Evolutionary conservation across 2,113 vertebrate species (phyloP), one percentile per base, ranked within the genome.

Genomic region (Nyctibius bracteatus): DNA sequence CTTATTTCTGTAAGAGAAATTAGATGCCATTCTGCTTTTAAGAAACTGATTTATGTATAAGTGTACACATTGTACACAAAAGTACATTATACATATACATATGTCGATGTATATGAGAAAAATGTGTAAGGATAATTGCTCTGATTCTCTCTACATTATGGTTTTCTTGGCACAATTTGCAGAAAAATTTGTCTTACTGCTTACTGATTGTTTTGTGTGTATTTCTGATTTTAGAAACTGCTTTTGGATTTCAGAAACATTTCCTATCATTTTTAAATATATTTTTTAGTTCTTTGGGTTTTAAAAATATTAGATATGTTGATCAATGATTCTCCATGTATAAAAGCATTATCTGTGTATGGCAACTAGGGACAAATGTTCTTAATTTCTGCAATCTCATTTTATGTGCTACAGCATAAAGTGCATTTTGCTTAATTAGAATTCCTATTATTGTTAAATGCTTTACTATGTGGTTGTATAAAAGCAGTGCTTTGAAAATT

Each of bases 251-350:
- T 82, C 52, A 66, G 46, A 92, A 85, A 33, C 0, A 52, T 41
- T 39, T 75, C 12, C 4, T 71, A 19, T 4, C 0, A 13, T 66
- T 78, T 75, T 73, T 13, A 37, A 20, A 9, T 8, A 1, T 19
- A 37, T 18, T 37, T 27, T 66, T 77, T 54, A 39, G 4, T 39
- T 66, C 7, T 66, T 80, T 62, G 12, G 1, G 2, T 14, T 68
- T 83, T 78, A n/a, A 8, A 68, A 33, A 66, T 55, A 27, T 17
- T 62, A 44, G 10, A 18, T 52, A n/a, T 6, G 2, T 5, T 70
- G 16, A 66, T 8, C 14, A 70, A 5, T 31, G 4, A 10, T 52
- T 73, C 15, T 81, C 16, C 1, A 2, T 30, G 10, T 65, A 25
- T 22, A 63, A 78, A 81, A 43, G 7, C 23, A 35, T 33, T 43